Conservation (phyloP, 2,888 invertebrate species). For the Cryptocephalus primarius region DNA sequence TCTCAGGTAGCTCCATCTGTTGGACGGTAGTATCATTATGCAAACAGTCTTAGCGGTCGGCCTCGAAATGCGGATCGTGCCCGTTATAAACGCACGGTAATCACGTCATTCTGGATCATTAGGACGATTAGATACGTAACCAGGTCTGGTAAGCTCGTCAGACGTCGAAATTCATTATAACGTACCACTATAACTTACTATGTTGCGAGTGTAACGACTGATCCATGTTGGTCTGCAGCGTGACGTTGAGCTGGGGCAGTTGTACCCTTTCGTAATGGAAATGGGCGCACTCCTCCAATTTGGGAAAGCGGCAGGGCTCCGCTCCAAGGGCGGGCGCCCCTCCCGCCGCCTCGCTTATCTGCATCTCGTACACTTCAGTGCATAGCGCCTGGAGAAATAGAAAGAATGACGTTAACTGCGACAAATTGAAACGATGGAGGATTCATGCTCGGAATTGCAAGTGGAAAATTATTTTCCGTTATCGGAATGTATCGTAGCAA, state of each 20-base stretch:
- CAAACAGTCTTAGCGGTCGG: too few species aligned
- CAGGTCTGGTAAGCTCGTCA: too few species aligned
- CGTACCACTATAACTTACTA: slow-evolving; percentile 23
- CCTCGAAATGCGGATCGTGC: too few species aligned
- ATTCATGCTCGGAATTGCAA: not conserved
- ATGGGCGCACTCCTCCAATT: slow-evolving; percentile 93
- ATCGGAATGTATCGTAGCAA: too few species aligned
- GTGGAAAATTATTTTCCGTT: too few species aligned
- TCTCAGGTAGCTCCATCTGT: too few species aligned
- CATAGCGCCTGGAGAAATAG: slow-evolving; percentile 32
- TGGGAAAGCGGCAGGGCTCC: slow-evolving; percentile 60
- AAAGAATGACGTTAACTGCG: not conserved
- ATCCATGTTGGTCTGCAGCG: slow-evolving; percentile 40
- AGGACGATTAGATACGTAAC: too few species aligned
- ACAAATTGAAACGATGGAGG: not conserved
- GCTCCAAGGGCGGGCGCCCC: slow-evolving; percentile 26
- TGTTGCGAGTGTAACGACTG: slow-evolving; percentile 39
- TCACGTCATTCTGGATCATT: too few species aligned
- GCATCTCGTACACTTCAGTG: slow-evolving; percentile 35
- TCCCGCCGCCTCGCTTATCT: slow-evolving; percentile 32
- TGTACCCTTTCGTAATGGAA: slow-evolving; percentile 96
- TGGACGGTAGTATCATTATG: too few species aligned
- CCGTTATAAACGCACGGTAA: too few species aligned
- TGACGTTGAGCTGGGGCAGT: slow-evolving; percentile 59
- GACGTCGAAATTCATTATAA: too few species aligned